Evolutionary conservation across 2,797 vertebrate genomes (phyloP), one percentile per base, ranked within the genome.

Genomic region (Leuciscus waleckii): DNA sequence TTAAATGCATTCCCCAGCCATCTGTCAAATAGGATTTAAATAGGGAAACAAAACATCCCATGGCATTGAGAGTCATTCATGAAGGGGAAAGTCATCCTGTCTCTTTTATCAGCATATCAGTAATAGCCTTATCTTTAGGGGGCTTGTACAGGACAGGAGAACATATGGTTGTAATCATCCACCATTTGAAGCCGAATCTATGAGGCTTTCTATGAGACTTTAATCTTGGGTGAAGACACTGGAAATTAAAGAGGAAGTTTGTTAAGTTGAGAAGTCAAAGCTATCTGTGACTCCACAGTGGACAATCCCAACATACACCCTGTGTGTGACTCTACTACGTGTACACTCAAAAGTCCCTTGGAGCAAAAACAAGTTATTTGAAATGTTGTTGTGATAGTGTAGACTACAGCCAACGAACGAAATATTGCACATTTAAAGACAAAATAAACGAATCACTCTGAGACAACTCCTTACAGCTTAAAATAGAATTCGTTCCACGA

Each of bases 121-220:
- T 81, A 77, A 82, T 65, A 43, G 63, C 67, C 71, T 85, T 81
- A 83, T 85, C 83, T 87, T 88, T 83, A 73, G 21, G 43, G 76
- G 26, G 77, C 11, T 86, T 85, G 37, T 65, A 82, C 8, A 16
- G 70, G 49, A 84, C 78, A 80, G n/a, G 70, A 58, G 41, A 83
- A 81, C 87, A 87, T 89, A 89, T 90, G 90, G 54, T 88, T 85
- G 71, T 87, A 85, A 88, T 89, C 80, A 88, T 70, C 61, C 71
- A 43, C 79, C 74, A 84, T 80, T 84, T 77, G 70, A 83, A 78
- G 41, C 32, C 54, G 26, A 88, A 85, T 81, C 77, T 71, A 63
- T 85, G 85, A 87, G 63, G 75, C 35, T 35, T 35, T 35, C 35
- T 35, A 35, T 35, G 41, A 84, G 63, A 51, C 74, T 82, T 87